phyloP scores from a whole-genome alignment of 2,888 invertebrate genomes.

The Sinodicranocentrus sp. region DNA sequence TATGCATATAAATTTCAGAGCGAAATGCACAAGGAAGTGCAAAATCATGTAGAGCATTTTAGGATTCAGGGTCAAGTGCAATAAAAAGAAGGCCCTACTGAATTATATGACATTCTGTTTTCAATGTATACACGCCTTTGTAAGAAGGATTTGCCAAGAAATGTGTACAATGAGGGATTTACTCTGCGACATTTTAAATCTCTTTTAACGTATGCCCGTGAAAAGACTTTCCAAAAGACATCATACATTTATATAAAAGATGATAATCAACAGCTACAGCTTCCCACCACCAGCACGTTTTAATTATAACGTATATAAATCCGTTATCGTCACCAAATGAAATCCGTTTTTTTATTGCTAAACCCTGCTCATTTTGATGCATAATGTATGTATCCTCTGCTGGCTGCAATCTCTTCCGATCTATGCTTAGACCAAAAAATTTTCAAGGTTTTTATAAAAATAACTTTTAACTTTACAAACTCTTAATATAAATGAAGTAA shows the following conservation, averaged over 20 bases:
- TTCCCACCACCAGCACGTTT: background rate
- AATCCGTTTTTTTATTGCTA: too few species aligned
- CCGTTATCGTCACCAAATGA: background rate
- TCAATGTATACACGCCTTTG: too few species aligned
- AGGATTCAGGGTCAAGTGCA: conserved; percentile 61
- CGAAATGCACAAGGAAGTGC: conserved; percentile 27
- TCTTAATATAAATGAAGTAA: conserved; percentile 15
- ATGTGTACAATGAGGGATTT: too few species aligned
- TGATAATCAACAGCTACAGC: too few species aligned
- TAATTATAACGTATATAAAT: conserved; percentile 8
- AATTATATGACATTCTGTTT: background rate
- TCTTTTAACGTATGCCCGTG: background rate
- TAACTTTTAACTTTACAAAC: conserved; percentile 18
- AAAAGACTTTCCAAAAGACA: background rate
- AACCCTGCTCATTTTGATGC: too few species aligned
- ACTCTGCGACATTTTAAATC: too few species aligned
- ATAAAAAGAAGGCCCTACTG: background rate
- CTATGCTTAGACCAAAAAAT: background rate
- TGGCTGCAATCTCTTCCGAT: too few species aligned
- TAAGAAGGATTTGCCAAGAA: too few species aligned
- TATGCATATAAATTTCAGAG: too few species aligned
- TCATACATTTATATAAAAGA: background rate
- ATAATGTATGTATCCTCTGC: too few species aligned
- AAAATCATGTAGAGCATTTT: conserved; percentile 7
- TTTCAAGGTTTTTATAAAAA: conserved; percentile 60